Conservation (phyloP, 2,113 vertebrate species). For the Mesitornis unicolor region DNA sequence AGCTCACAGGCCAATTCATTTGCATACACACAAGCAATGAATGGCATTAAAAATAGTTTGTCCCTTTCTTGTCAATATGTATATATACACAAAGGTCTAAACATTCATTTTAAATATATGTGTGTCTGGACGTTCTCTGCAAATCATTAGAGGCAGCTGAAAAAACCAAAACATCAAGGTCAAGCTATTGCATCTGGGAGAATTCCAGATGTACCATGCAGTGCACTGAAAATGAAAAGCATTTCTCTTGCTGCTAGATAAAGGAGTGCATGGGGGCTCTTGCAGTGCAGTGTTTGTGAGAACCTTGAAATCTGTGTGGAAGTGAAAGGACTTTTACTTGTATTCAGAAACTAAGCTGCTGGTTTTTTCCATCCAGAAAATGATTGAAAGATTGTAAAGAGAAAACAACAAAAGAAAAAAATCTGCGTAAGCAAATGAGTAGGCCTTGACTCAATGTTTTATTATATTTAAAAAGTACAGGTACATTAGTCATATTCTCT, state of each 20-base stretch:
- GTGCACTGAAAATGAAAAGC: not conserved
- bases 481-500: constrained; percentile 70
- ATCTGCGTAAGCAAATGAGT: constrained; percentile 69
- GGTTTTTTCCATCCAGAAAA: constrained; percentile 69
- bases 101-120: not conserved
- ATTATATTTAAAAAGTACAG: constrained; percentile 59
- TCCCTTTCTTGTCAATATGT: not conserved
- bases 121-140: not conserved
- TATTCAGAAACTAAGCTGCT: constrained; percentile 29
- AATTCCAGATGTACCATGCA: not conserved
- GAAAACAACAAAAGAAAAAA: constrained; percentile 58
- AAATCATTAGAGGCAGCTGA: not conserved
- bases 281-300: not conserved
- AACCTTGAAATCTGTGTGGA: constrained; percentile 57
- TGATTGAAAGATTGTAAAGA: constrained; percentile 54
- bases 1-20: not conserved
- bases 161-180: not conserved
- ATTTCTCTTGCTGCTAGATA: not conserved
- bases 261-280: not conserved
- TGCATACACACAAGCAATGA: not conserved
- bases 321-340: constrained; percentile 61
- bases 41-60: not conserved
- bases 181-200: not conserved
- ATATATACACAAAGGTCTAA: not conserved
- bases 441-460: constrained; percentile 59